These are phyloP conservation scores for Elaphurus davidianus DNA, from an alignment of 2,113 vertebrate species.

Conservation along the genomic window DNA sequence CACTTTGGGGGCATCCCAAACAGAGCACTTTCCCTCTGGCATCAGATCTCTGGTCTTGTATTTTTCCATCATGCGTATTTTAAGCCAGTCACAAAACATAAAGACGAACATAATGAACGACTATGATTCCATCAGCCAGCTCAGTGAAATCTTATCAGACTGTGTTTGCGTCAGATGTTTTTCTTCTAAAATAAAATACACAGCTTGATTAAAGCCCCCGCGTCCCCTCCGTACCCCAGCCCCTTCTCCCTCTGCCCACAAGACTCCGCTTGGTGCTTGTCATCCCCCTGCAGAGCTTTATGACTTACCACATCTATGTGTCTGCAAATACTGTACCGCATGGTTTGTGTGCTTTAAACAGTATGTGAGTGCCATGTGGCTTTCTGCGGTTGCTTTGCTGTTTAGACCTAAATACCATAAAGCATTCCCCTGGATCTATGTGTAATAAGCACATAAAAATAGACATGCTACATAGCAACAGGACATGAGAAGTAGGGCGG, in stretches of 20 bases:
- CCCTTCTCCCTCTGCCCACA: background rate
- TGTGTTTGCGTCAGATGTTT: background rate
- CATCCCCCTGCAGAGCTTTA: background rate
- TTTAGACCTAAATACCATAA: background rate
- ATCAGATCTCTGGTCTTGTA: background rate
- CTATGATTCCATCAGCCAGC: background rate
- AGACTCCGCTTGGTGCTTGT: background rate
- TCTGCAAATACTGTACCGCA: background rate
- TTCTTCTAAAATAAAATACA: background rate
- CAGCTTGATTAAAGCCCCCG: background rate
- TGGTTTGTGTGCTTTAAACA: background rate
- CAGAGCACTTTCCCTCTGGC: background rate
- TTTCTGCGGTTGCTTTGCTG: background rate
- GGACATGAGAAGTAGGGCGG: background rate
- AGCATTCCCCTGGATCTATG: background rate
- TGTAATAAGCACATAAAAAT: background rate
- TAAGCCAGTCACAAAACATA: background rate
- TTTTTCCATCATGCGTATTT: background rate
- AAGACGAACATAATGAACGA: background rate
- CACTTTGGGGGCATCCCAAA: background rate
- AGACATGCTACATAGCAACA: background rate
- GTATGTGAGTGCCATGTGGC: too few relatives aligned
- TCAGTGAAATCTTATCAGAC: background rate
- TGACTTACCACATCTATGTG: background rate
- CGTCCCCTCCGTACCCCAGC: background rate